Evolutionary conservation across 2,797 vertebrate genomes (phyloP).

Genomic region (Cygnus olor): DNA sequence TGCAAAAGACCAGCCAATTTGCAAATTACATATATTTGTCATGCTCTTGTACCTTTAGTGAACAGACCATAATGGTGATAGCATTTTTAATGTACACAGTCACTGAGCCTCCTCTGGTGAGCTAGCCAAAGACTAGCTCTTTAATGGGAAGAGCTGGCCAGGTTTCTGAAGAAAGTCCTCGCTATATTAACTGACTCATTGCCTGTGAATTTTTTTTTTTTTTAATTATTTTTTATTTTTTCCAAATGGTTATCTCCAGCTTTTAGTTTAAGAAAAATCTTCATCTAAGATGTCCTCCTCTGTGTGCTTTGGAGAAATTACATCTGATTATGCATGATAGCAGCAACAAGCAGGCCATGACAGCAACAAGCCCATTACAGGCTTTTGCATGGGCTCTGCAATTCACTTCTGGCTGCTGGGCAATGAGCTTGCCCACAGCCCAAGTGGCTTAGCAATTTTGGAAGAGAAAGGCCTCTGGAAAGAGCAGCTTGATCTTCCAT

Average conservation of each 20-base stretch:
- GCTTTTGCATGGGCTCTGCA: neutral
- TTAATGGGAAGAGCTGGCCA: conserved; percentile 24
- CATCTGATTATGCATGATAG: accelerated
- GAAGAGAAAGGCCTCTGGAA: neutral
- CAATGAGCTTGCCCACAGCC: neutral
- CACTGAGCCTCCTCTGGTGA: conserved; percentile 51
- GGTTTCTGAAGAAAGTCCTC: conserved; percentile 16
- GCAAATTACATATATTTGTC: conserved; percentile 86
- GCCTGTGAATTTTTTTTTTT: neutral
- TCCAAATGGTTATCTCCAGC: neutral
- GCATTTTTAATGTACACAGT: conserved; percentile 73
- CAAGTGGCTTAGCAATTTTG: accelerated
- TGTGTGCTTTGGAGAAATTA: neutral
- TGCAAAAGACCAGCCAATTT: conserved; percentile 85
- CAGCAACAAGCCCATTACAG: neutral
- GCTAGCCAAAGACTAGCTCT: conserved; percentile 55
- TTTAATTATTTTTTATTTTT: neutral
- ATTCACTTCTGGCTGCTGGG: neutral
- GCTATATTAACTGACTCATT: conserved; percentile 10
- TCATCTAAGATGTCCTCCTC: neutral
- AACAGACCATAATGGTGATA: conserved; percentile 78
- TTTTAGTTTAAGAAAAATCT: neutral
- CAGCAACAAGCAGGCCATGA: accelerated
- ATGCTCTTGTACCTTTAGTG: conserved; percentile 84
- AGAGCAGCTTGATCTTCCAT: neutral